phyloP scores from a whole-genome alignment of 23 tunicate genomes.

The Trididemnum nubilum region DNA sequence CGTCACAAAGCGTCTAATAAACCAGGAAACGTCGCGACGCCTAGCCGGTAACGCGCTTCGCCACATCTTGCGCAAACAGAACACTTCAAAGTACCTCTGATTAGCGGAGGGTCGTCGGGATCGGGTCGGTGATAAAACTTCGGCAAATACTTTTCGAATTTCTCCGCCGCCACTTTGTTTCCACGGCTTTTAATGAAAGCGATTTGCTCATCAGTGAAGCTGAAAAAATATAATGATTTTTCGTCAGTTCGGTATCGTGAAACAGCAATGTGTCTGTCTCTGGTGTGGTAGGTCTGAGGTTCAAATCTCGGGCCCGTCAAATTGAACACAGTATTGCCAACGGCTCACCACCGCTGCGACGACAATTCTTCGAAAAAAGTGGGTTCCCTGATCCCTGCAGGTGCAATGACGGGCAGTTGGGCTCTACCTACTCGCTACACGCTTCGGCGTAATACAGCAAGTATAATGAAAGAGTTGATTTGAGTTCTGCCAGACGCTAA shows the following conservation, averaged over 20 bases:
- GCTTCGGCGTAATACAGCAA: not conserved
- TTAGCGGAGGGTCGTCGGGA: slow-evolving; percentile 53
- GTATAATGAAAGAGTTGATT: not conserved
- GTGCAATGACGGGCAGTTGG: not conserved
- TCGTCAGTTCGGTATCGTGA: not conserved
- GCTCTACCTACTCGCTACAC: not conserved
- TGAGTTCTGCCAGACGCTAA: too few relatives aligned
- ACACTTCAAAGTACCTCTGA: too few relatives aligned
- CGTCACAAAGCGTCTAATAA: too few relatives aligned
- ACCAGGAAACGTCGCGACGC: too few relatives aligned
- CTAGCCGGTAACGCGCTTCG: too few relatives aligned
- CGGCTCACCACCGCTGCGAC: not conserved
- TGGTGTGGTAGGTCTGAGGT: too few relatives aligned
- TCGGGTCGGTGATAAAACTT: slow-evolving; percentile 78
- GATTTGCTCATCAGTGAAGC: slow-evolving; percentile 61
- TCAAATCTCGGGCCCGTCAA: not conserved
- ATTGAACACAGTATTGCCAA: not conserved
- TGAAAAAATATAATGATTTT: not conserved
- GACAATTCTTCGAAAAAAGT: not conserved
- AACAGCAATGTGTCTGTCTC: not conserved
- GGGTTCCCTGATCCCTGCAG: not conserved
- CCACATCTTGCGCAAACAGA: too few relatives aligned
- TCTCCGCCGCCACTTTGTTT: slow-evolving; percentile 51
- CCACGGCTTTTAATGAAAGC: slow-evolving; percentile 54
- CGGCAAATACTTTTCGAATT: slow-evolving; percentile 71